These are phyloP conservation scores for Porites evermanni DNA, from an alignment of 92 coral and sea anemone species.

Conservation along the genomic window DNA sequence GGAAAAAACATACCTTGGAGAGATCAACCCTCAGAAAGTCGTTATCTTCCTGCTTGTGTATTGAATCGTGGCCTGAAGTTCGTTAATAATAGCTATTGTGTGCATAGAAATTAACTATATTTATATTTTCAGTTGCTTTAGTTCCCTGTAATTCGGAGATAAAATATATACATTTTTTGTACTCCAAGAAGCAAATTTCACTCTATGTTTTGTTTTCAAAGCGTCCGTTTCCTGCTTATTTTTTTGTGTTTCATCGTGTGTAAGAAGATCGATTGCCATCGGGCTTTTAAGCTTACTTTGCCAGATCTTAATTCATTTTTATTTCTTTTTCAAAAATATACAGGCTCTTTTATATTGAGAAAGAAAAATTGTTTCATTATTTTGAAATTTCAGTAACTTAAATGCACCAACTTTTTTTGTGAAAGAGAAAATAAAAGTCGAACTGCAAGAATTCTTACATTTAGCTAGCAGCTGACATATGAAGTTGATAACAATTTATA, in stretches of 20 bases:
- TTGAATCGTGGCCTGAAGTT: not conserved
- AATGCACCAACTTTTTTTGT: not conserved
- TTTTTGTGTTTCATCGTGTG: not conserved
- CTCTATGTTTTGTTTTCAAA: not conserved
- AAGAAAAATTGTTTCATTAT: not conserved
- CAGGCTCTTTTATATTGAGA: not conserved
- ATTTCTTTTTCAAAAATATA: too few relatives aligned
- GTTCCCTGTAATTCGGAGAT: not conserved
- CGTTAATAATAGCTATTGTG: not conserved
- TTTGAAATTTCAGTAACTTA: not conserved
- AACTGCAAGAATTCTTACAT: not conserved
- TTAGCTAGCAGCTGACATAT: too few relatives aligned
- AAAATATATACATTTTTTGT: too few relatives aligned
- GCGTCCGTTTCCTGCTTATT: not conserved
- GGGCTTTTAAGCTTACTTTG: too few relatives aligned
- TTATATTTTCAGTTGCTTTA: not conserved
- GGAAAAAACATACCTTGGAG: not conserved
- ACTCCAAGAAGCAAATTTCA: not conserved
- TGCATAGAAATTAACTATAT: not conserved
- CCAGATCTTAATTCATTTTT: too few relatives aligned
- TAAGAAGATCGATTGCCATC: not conserved
- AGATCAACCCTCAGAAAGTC: not conserved
- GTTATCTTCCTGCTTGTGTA: not conserved
- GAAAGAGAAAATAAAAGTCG: not conserved
- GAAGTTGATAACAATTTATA: too few relatives aligned